Evolutionary conservation across 2,113 vertebrate genomes (phyloP), one percentile per base, ranked within the genome.

Genomic region (Pimephales promelas): DNA sequence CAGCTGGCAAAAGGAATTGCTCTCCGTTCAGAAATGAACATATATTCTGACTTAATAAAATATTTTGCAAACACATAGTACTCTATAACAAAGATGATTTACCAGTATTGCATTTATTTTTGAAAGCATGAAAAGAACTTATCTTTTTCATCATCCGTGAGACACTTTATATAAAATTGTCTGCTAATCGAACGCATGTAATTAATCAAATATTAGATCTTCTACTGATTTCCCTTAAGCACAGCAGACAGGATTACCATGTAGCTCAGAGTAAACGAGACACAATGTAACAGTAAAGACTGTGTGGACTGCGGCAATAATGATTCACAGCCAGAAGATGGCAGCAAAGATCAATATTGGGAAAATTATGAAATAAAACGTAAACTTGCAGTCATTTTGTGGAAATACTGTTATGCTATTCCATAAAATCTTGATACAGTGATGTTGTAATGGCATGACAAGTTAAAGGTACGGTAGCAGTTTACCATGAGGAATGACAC

Each of bases 321-420:
- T 59, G 13, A 43, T 28, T 16, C 57, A 22, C 24, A 57, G 73
- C 24, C 73, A 75, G 49, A 56, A 75, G 73, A 75, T 75, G 73
- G 73, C 73, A 75, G 47, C 24, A 31, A 54, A 54, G 47, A 49
- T 54, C 47, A 54, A 56, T 16, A 22, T 20, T 34, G 8, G 52
- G 18, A 75, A 54, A 9, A 8, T 4, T 14, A 13, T 3, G 13
- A 22, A 5, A 40, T 40, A 10, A 71, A 45, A 45, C 8, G 1
- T 9, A 54, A 54, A 54, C 2, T 3, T 18, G 7, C 7, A 11
- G 43, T 26, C n/a, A 54, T 24, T 24, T 47, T 47, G n/a, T 47
- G 70, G n/a, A 26, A 14, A 72, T 72, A 47, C 45, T 24, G 24
- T 24, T 45, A 24, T 45, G 22, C 22, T 71, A 5, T 70, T 70